A percentile compares a stretch with the other conserved stretches of the same genome.
Evolutionary conservation across 2,113 vertebrate species (phyloP).

Genomic region (Cheirogaleus medius): DNA sequence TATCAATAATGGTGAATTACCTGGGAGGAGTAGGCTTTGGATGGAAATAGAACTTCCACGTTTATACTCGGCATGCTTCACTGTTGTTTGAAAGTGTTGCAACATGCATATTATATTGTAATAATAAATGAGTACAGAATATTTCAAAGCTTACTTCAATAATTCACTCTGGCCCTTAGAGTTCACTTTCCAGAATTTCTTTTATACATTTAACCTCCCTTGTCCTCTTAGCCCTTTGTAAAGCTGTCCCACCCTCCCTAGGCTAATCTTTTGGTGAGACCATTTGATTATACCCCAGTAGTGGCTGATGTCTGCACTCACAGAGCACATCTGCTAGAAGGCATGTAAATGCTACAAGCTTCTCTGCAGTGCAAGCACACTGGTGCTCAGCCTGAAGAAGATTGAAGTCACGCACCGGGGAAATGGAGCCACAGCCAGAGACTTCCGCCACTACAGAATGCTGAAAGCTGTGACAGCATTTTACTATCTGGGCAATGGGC

Average conservation of each 20-base stretch:
- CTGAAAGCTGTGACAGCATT: background rate
- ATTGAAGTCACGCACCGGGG: slow-evolving; percentile 10
- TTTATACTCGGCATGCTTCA: background rate
- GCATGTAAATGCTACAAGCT: background rate
- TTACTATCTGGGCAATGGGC: background rate
- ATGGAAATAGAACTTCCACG: background rate
- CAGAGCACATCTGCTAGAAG: background rate
- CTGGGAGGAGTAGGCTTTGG: background rate
- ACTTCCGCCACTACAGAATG: background rate
- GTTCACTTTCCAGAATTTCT: slow-evolving; percentile 5
- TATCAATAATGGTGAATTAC: background rate
- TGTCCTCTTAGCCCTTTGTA: background rate
- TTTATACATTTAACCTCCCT: background rate
- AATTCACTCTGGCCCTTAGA: background rate
- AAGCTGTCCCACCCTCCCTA: background rate
- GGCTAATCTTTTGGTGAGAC: slow-evolving; percentile 33
- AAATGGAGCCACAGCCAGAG: background rate
- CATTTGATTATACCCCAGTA: slow-evolving; percentile 27
- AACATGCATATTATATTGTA: background rate
- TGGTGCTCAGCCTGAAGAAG: slow-evolving; percentile 9
- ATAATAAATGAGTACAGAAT: slow-evolving; percentile 10
- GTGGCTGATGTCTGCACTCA: slow-evolving; percentile 43
- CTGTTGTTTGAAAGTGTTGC: background rate
- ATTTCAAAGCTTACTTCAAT: slow-evolving; percentile 31
- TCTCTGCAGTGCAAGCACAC: background rate